A percentile compares a stretch with the other conserved stretches of the same genome.
phyloP scores from a whole-genome alignment of 2,797 vertebrate genomes.

The Cryptoblepharus egeriae region DNA sequence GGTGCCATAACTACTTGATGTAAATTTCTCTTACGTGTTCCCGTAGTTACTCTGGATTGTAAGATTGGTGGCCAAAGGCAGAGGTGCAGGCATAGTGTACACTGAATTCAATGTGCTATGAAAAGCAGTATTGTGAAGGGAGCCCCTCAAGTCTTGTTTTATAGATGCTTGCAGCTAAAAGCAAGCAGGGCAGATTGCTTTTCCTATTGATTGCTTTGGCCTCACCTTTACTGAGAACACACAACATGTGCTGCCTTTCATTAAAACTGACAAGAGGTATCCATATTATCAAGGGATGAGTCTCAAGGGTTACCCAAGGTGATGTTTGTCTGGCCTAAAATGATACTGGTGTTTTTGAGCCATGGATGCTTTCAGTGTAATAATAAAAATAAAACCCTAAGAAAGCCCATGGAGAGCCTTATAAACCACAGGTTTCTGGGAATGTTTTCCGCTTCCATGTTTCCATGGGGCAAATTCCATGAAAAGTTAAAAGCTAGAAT shows the following conservation, averaged over 20 bases:
- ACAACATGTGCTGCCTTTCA: conserved; percentile 65
- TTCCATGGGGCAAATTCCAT: conserved; percentile 22
- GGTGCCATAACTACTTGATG: no score
- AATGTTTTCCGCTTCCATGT: conserved; percentile 1
- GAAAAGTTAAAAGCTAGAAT: background rate
- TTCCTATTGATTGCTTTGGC: conserved; percentile 55
- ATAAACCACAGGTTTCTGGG: conserved; percentile 32
- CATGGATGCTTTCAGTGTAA: conserved; percentile 64
- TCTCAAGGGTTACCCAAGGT: conserved; percentile 61
- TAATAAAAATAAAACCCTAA: conserved; percentile 61
- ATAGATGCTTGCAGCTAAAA: conserved; percentile 55
- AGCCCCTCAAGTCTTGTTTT: conserved; percentile 58
- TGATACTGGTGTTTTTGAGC: conserved; percentile 64
- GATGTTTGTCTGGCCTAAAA: conserved; percentile 49
- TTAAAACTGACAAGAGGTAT: conserved; percentile 69
- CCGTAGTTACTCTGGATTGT: no score
- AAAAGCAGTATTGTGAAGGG: conserved; percentile 27
- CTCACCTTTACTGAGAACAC: conserved; percentile 64
- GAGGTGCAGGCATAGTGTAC: no score
- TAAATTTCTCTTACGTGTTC: no score
- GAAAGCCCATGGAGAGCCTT: conserved; percentile 42
- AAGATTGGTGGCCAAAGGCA: conserved; percentile 38
- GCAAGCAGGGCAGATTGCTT: conserved; percentile 64
- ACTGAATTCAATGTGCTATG: conserved; percentile 59
- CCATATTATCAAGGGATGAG: conserved; percentile 58